Evolutionary conservation across 2,113 vertebrate species (phyloP).

Genomic region (Hippocampus zosterae): DNA sequence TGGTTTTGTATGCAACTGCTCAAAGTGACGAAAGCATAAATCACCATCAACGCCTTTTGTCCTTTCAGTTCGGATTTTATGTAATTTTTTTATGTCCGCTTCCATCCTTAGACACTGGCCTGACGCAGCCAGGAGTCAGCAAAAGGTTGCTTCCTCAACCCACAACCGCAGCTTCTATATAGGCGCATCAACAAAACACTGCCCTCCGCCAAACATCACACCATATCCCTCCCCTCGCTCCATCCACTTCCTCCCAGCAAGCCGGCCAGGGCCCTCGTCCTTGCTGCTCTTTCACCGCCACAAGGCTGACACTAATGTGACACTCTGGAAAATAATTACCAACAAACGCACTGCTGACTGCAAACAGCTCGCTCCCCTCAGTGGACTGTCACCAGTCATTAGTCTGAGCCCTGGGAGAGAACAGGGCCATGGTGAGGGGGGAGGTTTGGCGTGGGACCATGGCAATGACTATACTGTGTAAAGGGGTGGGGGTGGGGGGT

Average conservation of each 20-base stretch:
- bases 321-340: conserved; percentile 98
- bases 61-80: background rate
- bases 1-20: background rate
- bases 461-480: conserved; percentile 32
- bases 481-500: conserved; percentile 21
- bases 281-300: conserved; percentile 87
- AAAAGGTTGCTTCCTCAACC: conserved; percentile 50
- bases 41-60: background rate
- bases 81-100: background rate
- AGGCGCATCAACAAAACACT: conserved; percentile 48
- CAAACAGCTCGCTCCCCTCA: conserved; percentile 94
- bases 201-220: conserved; percentile 59
- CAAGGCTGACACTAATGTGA: conserved; percentile 95
- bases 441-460: conserved; percentile 22
- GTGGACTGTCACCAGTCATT: conserved; percentile 91
- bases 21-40: background rate
- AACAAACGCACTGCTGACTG: conserved; percentile 96
- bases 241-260: conserved; percentile 15
- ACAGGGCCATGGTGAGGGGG: conserved; percentile 48
- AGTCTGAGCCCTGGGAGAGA: conserved; percentile 74
- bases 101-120: conserved; percentile 21
- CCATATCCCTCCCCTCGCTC: conserved; percentile 35
- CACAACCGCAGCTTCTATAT: conserved; percentile 24
- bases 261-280: conserved; percentile 64
- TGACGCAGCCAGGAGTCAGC: conserved; percentile 35